phyloP scores from a whole-genome alignment of 2,113 vertebrate genomes.

The Ctenomys sociabilis region DNA sequence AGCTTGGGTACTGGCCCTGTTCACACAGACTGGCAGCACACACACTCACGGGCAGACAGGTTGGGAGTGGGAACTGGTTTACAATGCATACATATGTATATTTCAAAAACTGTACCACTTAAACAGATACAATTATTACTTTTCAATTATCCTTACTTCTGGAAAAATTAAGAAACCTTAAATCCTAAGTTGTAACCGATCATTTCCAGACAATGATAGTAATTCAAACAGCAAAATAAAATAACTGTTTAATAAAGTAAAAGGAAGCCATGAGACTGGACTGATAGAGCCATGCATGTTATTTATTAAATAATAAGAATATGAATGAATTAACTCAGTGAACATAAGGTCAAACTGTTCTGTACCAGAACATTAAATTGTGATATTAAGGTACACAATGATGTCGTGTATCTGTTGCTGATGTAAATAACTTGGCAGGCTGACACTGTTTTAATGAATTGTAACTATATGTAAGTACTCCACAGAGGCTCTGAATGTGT shows the following conservation, averaged over 20 bases:
- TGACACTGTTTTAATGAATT: slow-evolving; percentile 72
- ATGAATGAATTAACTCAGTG: background rate
- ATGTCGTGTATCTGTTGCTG: background rate
- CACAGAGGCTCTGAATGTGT: background rate
- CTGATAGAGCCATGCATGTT: background rate
- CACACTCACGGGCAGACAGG: background rate
- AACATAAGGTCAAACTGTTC: background rate
- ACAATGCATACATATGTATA: background rate
- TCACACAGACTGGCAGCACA: background rate
- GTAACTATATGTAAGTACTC: slow-evolving; percentile 62
- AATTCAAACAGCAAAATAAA: background rate
- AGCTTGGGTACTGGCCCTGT: background rate
- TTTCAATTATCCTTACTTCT: background rate
- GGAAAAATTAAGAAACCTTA: background rate
- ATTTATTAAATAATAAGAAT: background rate
- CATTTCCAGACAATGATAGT: background rate
- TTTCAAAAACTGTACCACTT: background rate
- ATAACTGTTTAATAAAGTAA: slow-evolving; percentile 27
- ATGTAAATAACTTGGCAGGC: slow-evolving; percentile 55
- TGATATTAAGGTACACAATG: background rate
- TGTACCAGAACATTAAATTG: background rate
- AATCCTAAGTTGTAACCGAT: background rate
- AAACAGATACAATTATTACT: background rate
- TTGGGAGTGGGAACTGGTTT: background rate
- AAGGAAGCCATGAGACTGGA: background rate